Conservation (phyloP, 2,888 invertebrate genomes). For the Melanophora roralis region DNA sequence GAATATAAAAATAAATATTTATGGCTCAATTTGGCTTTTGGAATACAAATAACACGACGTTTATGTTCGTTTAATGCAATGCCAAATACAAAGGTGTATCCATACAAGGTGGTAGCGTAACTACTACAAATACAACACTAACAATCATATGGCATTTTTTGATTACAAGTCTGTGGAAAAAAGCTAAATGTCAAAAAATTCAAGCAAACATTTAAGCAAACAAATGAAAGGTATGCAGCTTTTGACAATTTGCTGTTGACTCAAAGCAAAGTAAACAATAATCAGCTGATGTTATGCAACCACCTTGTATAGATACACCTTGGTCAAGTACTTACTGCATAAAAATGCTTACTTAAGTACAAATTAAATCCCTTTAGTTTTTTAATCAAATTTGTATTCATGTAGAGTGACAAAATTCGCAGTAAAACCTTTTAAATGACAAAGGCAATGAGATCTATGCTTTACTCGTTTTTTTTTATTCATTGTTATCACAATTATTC, state of each 20-base stretch:
- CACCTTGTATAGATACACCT: too few relatives aligned
- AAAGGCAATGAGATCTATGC: neutral
- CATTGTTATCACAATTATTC: neutral
- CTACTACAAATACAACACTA: too few relatives aligned
- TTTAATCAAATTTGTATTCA: constrained; percentile 50
- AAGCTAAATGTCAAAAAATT: too few relatives aligned
- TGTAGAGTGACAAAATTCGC: constrained; percentile 54
- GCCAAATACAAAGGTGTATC: too few relatives aligned
- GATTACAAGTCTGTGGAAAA: too few relatives aligned
- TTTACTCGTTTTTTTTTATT: neutral
- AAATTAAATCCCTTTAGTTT: constrained; percentile 34
- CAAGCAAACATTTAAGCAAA: too few relatives aligned
- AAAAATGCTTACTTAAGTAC: neutral
- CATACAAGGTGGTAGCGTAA: too few relatives aligned
- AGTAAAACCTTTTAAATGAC: constrained; percentile 44
- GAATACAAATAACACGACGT: constrained; percentile 14
- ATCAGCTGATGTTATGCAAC: too few relatives aligned
- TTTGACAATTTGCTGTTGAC: too few relatives aligned
- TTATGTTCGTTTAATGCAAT: neutral
- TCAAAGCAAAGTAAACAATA: too few relatives aligned
- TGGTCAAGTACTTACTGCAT: neutral
- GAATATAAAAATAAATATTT: constrained; percentile 11
- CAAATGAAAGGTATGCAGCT: too few relatives aligned
- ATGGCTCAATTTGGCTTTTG: constrained; percentile 45
- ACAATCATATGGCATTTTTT: too few relatives aligned